Conservation (phyloP, 2,888 invertebrate genomes). For the Suillia variegata region DNA sequence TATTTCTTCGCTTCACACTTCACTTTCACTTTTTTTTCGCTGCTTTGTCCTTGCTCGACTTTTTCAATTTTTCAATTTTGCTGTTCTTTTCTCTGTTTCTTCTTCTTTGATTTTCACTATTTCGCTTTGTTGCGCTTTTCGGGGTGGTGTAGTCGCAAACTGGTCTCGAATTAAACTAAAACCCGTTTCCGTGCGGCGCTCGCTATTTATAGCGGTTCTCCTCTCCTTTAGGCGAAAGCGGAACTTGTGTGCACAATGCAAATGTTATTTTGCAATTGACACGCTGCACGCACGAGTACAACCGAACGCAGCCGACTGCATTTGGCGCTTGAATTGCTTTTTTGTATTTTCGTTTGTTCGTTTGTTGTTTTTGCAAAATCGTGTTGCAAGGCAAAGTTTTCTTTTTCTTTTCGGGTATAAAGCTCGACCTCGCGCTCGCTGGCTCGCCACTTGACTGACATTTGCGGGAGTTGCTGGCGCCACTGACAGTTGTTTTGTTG, state of each 20-base stretch:
- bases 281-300: slow-evolving; percentile 9
- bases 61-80: no score
- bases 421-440: slow-evolving; percentile 15
- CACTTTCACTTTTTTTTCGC: slow-evolving; percentile 2
- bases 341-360: slow-evolving; percentile 5
- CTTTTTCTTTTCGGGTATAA: background rate
- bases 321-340: slow-evolving; percentile 7
- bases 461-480: slow-evolving; percentile 15
- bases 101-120: background rate
- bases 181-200: slow-evolving; percentile 11
- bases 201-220: slow-evolving; percentile 15
- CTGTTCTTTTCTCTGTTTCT: background rate
- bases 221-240: background rate
- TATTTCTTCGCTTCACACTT: slow-evolving; percentile 7
- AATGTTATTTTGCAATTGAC: slow-evolving; percentile 5
- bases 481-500: slow-evolving; percentile 11
- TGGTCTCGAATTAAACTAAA: slow-evolving; percentile 19
- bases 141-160: slow-evolving; percentile 1
- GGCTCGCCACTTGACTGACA: slow-evolving; percentile 30
- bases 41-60: background rate
- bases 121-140: background rate
- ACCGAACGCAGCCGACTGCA: slow-evolving; percentile 14
- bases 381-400: background rate
- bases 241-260: no score
- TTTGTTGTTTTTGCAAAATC: background rate